Base-by-base conservation (phyloP, 2,797 vertebrate genomes). In the Manis pentadactyla region DNA sequence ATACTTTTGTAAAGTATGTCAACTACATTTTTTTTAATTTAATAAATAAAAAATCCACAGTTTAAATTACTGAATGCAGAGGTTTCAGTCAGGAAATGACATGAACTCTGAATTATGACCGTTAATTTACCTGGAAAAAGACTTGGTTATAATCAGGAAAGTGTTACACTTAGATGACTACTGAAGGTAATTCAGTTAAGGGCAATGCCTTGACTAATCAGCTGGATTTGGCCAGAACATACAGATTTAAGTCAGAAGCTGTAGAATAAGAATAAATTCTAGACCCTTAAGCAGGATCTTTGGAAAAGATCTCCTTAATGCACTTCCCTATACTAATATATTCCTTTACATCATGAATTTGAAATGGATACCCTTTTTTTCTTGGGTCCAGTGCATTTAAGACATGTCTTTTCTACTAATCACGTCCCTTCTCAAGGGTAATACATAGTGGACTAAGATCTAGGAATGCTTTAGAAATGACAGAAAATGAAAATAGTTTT, bases 381-480 rank as follows among this genome's bases (percentile, higher is more conserved):
- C 68, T 39, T 42, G 59, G 55, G 78, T 15, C 17, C 57, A 92
- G 29, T 74, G 13, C 59, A 94, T 79, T 61, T 84, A 81, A 77
- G 23, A 94, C 9, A 87, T 69, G 37, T n/a, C 66, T 93, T 96
- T 94, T 66, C 34, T 73, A 88, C 73, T 90, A 96, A 94, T 88
- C 78, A 96, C 2, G 94, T 21, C 12, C 90, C 37, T 95, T 84
- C 7, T 90, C 73, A 69, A 61, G 59, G 79, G 49, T 95, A 42
- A 59, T 59, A 85, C 13, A 37, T n/a, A 64, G 17, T 31, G 21
- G 42, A 55, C 82, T 96, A 74, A 94, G 68, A 97, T 57, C 37
- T 66, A 87, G 15, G 25, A 92, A 93, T 66, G n/a, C 61, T 86
- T 96, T 93, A 95, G 85, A 86, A 96, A 86, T 91, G 53, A 89